Base-by-base conservation (phyloP, 2,113 vertebrate species). In the Corynorhinus townsendii region DNA sequence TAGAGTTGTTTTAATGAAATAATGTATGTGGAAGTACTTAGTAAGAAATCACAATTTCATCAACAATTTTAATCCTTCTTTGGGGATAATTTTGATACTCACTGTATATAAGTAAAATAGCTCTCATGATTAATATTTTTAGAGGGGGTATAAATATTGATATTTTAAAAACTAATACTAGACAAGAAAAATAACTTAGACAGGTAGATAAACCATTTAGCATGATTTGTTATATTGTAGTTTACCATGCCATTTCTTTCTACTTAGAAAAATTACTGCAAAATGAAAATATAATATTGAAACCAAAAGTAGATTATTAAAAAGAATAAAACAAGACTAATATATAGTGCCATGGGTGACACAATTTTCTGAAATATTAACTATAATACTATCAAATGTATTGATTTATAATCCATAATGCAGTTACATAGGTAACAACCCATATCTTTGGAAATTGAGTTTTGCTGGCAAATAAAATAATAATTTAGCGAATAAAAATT, bases 401-500 rank as follows among this genome's bases (percentile, higher is more conserved):
- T 98, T 98, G 97, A 98, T 97, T 98, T 98, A 91, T 97, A 98
- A 93, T 97, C 98, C 86, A 94, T 98, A 98, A 98, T 98, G 93
- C 92, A 98, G 96, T 98, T 98, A 96, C 64, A 82, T 85, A 98
- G 95, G 96, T 97, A 98, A 98, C 92, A 90, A 98, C 97, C 95
- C 94, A 93, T 98, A 97, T 98, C 95, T 98, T 98, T 97, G 49
- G 90, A 98, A 98, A 98, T 96, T 98, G 95, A 98, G 94, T 98
- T 98, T 97, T 97, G 95, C 94, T 97, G 97, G 90, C 96, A 98
- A 98, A 98, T 97, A 97, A 97, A 98, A 98, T 98, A 98, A 98
- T 81, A 94, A 88, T 98, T 98, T 98, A 98, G 98, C 95, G 91
- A 97, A 98, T 98, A 98, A 98, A 98, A 98, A 96, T 98, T 98